phyloP scores from a whole-genome alignment of 64 coral and sea anemone species.

The Porites australiensis region DNA sequence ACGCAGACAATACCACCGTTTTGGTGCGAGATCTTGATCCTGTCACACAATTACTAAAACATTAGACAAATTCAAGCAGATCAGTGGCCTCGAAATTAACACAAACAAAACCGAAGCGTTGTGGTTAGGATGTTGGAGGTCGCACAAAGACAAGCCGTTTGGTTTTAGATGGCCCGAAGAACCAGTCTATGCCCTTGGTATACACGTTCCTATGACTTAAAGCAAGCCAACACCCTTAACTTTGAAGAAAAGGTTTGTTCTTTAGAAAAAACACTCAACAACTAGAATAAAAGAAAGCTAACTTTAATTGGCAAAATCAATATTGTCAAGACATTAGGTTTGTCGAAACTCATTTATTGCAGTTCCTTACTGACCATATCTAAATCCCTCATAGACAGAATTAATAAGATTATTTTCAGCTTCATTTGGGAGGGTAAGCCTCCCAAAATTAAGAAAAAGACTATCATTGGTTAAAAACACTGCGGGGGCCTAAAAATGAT shows the following conservation, averaged over 20 bases:
- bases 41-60: not conserved
- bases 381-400: too few relatives aligned
- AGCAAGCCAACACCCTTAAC: not conserved
- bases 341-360: constrained; percentile 10
- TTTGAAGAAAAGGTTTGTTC: not conserved
- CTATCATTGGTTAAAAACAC: too few relatives aligned
- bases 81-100: constrained; percentile 13
- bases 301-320: constrained; percentile 21
- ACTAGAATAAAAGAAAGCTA: constrained; percentile 27
- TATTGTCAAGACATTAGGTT: constrained; percentile 14
- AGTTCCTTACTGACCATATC: not conserved
- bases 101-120: not conserved
- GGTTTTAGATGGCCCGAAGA: too few relatives aligned
- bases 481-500: too few relatives aligned
- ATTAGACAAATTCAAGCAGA: constrained; percentile 12
- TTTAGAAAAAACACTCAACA: constrained; percentile 25
- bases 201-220: not conserved
- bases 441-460: too few relatives aligned
- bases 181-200: not conserved
- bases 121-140: not conserved
- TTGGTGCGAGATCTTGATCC: not conserved
- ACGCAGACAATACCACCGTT: not conserved
- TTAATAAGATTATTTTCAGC: too few relatives aligned
- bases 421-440: too few relatives aligned
- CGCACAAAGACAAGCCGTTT: too few relatives aligned